Percentiles rank a stretch among this genome's conserved stretches.
Evolutionary conservation across 2,113 vertebrate species (phyloP).

Genomic region (Sclerurus mexicanus): DNA sequence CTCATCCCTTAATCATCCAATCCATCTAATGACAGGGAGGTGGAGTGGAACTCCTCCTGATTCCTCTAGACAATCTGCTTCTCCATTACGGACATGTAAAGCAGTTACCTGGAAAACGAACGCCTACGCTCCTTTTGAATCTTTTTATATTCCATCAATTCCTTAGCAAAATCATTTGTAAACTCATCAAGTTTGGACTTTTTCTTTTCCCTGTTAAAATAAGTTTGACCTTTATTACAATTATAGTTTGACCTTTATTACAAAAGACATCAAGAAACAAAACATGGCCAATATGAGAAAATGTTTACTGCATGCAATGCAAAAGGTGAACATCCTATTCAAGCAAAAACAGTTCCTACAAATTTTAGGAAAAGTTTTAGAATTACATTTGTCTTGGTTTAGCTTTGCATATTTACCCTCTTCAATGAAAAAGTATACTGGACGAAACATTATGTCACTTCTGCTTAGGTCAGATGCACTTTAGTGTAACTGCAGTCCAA

Average conservation of each 20-base stretch:
- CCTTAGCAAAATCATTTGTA: slow-evolving; percentile 99
- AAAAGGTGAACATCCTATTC: slow-evolving; percentile 72
- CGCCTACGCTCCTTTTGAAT: slow-evolving; percentile 93
- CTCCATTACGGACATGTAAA: slow-evolving; percentile 78
- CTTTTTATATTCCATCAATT: slow-evolving; percentile 98
- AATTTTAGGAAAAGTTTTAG: slow-evolving; percentile 54
- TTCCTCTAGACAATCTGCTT: slow-evolving; percentile 66
- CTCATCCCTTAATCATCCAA: slow-evolving; percentile 67
- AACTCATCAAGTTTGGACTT: slow-evolving; percentile 99
- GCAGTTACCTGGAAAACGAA: slow-evolving; percentile 94
- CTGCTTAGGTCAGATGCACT: slow-evolving; percentile 63
- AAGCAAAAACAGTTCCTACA: slow-evolving; percentile 71
- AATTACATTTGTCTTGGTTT: slow-evolving; percentile 65
- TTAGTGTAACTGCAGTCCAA: slow-evolving; percentile 36
- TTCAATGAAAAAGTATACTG: slow-evolving; percentile 36
- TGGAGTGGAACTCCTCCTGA: slow-evolving; percentile 43
- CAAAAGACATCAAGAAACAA: slow-evolving; percentile 65
- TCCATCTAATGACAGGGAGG: slow-evolving; percentile 36
- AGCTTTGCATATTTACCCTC: slow-evolving; percentile 67
- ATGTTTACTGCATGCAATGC: slow-evolving; percentile 71
- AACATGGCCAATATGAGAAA: slow-evolving; percentile 60
- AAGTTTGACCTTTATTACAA: slow-evolving; percentile 69
- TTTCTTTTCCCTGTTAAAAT: slow-evolving; percentile 90
- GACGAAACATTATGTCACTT: slow-evolving; percentile 45
- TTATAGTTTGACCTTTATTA: slow-evolving; percentile 58